Percentiles rank a stretch among this genome's conserved stretches.
Conservation (phyloP, 2,888 invertebrate species). For the Eupithecia abbreviata region DNA sequence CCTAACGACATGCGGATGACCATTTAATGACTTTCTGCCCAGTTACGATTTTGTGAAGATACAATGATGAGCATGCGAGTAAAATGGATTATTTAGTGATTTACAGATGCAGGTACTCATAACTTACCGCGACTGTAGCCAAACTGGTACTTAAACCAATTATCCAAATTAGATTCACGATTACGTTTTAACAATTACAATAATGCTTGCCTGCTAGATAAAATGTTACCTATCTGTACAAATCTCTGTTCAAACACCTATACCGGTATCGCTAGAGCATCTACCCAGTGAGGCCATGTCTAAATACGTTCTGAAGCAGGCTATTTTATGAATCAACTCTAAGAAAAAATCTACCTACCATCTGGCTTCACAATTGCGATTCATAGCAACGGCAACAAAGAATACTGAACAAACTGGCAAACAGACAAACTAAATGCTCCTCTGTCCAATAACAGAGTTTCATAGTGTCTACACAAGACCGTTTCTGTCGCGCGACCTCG, state of each 20-base stretch:
- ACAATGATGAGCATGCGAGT: neutral
- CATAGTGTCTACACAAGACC: slow-evolving; percentile 77
- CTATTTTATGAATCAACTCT: slow-evolving; percentile 31
- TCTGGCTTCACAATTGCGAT: slow-evolving; percentile 74
- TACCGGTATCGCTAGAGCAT: slow-evolving; percentile 13
- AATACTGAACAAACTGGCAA: slow-evolving; percentile 69
- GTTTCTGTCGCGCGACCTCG: slow-evolving; percentile 78
- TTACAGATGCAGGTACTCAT: neutral
- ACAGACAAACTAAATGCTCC: slow-evolving; percentile 70
- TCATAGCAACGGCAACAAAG: slow-evolving; percentile 76
- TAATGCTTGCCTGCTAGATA: neutral
- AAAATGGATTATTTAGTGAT: neutral
- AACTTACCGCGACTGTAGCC: neutral
- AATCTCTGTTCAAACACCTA: slow-evolving; percentile 23
- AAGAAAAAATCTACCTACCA: slow-evolving; percentile 49
- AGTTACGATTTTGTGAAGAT: neutral
- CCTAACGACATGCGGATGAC: neutral
- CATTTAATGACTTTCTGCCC: neutral
- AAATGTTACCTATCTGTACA: slow-evolving; percentile 15
- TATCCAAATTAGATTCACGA: slow-evolving; percentile 8
- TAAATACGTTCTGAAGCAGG: slow-evolving; percentile 28
- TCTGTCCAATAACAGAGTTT: slow-evolving; percentile 80
- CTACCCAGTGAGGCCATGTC: slow-evolving; percentile 28
- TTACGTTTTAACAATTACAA: slow-evolving; percentile 13
- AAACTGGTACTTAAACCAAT: slow-evolving; percentile 11